Evolutionary conservation across 2,888 invertebrate species (phyloP).

Genomic region (Chesias legatella): DNA sequence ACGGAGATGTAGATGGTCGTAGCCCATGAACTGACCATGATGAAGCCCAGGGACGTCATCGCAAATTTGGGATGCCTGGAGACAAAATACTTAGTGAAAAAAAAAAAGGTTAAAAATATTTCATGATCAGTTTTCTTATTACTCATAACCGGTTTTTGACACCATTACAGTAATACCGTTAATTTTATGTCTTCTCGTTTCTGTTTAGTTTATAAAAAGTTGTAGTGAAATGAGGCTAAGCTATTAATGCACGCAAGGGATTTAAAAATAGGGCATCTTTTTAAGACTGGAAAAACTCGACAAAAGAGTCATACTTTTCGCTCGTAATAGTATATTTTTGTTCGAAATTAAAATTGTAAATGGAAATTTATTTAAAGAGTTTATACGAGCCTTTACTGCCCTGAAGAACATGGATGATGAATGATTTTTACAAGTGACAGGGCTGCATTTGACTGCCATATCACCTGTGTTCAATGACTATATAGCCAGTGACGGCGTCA

Average conservation of each 20-base stretch:
- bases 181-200: conserved; percentile 5
- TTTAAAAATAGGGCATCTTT: conserved; percentile 9
- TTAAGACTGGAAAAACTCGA: conserved; percentile 2
- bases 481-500: too few relatives aligned
- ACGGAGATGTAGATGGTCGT: conserved; percentile 88
- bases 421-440: too few relatives aligned
- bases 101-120: too few relatives aligned
- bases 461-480: too few relatives aligned
- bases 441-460: too few relatives aligned
- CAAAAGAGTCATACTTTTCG: conserved; percentile 1
- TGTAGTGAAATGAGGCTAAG: conserved; percentile 2
- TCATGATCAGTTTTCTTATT: neutral
- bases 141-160: neutral
- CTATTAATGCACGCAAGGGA: conserved; percentile 6
- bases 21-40: conserved; percentile 87
- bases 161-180: neutral
- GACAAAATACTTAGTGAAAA: too few relatives aligned
- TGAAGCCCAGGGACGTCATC: conserved; percentile 75
- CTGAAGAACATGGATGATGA: too few relatives aligned
- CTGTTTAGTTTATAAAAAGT: conserved; percentile 4
- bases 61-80: conserved; percentile 83
- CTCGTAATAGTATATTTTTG: conserved; percentile 2
- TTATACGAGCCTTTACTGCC: too few relatives aligned
- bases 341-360: too few relatives aligned
- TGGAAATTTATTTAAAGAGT: too few relatives aligned